A percentile compares a stretch with the other conserved stretches of the same genome.
Evolutionary conservation across 2,888 invertebrate genomes (phyloP).

Genomic region (Adineta ricciae): DNA sequence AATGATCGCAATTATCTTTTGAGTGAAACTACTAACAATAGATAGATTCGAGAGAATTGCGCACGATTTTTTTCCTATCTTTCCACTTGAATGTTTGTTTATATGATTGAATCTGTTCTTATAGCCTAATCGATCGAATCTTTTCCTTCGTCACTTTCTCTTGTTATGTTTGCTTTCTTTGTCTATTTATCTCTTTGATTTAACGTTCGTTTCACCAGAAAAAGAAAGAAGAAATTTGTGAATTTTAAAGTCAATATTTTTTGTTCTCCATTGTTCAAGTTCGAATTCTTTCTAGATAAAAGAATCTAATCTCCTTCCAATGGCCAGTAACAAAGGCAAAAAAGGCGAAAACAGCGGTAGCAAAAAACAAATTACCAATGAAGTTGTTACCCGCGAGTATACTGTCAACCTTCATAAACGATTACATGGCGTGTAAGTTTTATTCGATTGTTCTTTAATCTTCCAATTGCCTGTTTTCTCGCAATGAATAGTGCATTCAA

Average conservation of each 20-base stretch:
- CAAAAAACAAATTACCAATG: slow-evolving; percentile 33
- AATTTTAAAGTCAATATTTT: not conserved
- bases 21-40: not conserved
- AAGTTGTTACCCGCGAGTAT: slow-evolving; percentile 76
- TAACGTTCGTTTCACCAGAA: not conserved
- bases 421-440: slow-evolving; percentile 72
- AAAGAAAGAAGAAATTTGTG: not conserved
- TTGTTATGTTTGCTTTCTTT: not conserved
- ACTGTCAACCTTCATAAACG: slow-evolving; percentile 95
- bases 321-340: not conserved
- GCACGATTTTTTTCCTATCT: not conserved
- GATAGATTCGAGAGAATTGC: not conserved
- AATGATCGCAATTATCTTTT: not conserved
- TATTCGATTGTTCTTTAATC: not conserved
- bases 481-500: slow-evolving; percentile 68
- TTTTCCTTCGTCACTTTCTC: not conserved
- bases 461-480: not conserved
- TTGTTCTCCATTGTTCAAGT: not conserved
- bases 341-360: not conserved
- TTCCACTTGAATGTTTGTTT: not conserved
- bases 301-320: not conserved
- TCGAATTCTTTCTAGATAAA: not conserved
- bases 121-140: not conserved
- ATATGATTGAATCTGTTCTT: not conserved
- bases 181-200: not conserved